Percentiles rank a stretch among this genome's conserved stretches.
These are phyloP conservation scores for Hycleus phaleratus DNA, from an alignment of 1,140 invertebrate species.

Conservation along the genomic window DNA sequence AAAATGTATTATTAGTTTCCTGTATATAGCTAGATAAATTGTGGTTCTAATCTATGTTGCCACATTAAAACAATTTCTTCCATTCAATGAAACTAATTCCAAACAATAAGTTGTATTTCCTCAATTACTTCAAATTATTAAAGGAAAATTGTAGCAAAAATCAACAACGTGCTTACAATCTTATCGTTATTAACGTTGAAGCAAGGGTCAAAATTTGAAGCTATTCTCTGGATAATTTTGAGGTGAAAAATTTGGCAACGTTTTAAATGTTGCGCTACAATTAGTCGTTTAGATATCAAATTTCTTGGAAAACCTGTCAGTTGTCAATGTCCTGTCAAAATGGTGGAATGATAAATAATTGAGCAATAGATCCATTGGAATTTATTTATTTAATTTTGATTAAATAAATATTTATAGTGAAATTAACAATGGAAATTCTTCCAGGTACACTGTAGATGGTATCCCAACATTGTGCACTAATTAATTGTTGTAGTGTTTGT, in stretches of 20 bases:
- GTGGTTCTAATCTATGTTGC: too few species aligned
- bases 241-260: neutral
- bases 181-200: too few species aligned
- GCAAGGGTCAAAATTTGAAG: too few species aligned
- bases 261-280: neutral
- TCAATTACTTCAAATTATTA: too few species aligned
- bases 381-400: slow-evolving; percentile 26
- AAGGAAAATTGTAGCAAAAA: too few species aligned
- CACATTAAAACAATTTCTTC: too few species aligned
- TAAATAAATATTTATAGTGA: slow-evolving; percentile 24
- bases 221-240: too few species aligned
- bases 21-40: too few species aligned
- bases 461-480: slow-evolving; percentile 7
- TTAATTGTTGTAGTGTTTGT: slow-evolving; percentile 19
- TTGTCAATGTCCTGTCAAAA: slow-evolving; percentile 17
- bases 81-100: too few species aligned
- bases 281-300: slow-evolving; percentile 1
- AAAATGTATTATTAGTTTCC: too few species aligned
- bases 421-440: slow-evolving; percentile 32
- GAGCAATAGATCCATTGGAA: slow-evolving; percentile 20
- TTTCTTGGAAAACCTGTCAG: slow-evolving; percentile 6
- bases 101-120: too few species aligned
- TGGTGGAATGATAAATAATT: slow-evolving; percentile 19
- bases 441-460: slow-evolving; percentile 31
- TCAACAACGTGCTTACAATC: too few species aligned